These are phyloP conservation scores for Danio jaintianensis DNA, from an alignment of 2,797 vertebrate species.

Conservation along the genomic window DNA sequence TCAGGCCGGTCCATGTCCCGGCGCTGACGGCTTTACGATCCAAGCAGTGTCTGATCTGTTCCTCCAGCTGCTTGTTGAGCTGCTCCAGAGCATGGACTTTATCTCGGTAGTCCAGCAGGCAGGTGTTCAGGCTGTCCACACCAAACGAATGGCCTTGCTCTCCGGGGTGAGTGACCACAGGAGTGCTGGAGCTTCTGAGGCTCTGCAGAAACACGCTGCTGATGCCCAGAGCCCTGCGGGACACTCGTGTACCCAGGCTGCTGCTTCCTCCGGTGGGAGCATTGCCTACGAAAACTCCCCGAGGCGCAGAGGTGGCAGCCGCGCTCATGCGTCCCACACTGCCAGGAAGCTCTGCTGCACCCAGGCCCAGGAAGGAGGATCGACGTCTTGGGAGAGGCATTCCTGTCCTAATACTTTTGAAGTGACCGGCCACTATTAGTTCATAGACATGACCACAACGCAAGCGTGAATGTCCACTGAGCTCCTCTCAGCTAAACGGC, in stretches of 20 bases:
- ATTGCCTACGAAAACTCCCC: slow-evolving; percentile 79
- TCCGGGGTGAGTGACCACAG: slow-evolving; percentile 72
- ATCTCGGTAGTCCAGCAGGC: slow-evolving; percentile 90
- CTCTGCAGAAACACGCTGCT: slow-evolving; percentile 94
- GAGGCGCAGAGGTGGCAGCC: slow-evolving; percentile 59
- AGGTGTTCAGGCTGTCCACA: slow-evolving; percentile 81
- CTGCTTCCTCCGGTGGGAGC: slow-evolving; percentile 72
- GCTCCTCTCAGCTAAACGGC: slow-evolving; percentile 66
- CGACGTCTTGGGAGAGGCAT: slow-evolving; percentile 89
- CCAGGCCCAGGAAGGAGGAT: slow-evolving; percentile 85
- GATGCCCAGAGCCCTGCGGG: slow-evolving; percentile 90
- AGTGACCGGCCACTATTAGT: slow-evolving; percentile 64
- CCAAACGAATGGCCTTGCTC: slow-evolving; percentile 67
- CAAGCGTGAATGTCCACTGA: slow-evolving; percentile 27
- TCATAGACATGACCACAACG: slow-evolving; percentile 56
- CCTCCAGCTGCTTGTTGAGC: slow-evolving; percentile 90
- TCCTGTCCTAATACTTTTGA: slow-evolving; percentile 52
- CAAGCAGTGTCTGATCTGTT: slow-evolving; percentile 85
- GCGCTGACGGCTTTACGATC: slow-evolving; percentile 85
- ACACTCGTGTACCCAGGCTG: slow-evolving; percentile 85
- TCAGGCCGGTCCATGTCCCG: slow-evolving; percentile 82
- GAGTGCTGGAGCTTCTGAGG: slow-evolving; percentile 80
- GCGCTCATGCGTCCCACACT: slow-evolving; percentile 66
- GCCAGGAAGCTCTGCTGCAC: slow-evolving; percentile 68
- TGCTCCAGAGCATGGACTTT: slow-evolving; percentile 89